Evolutionary conservation across 2,797 vertebrate genomes (phyloP), one percentile per base, ranked within the genome.

Genomic region (Thaleichthys pacificus): DNA sequence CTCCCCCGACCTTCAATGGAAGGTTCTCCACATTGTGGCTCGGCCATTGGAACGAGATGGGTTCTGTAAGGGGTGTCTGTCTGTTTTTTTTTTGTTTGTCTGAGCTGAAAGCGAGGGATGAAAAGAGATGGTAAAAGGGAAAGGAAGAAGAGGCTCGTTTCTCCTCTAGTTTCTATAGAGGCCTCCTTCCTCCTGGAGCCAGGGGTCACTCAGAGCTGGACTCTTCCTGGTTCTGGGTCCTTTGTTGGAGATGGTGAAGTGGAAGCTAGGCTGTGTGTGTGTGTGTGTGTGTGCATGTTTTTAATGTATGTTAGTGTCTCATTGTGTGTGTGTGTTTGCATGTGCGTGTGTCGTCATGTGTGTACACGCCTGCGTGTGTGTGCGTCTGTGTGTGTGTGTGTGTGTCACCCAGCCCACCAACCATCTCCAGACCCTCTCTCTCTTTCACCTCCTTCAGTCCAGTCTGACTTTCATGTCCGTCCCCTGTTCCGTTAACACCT

Each of bases 1-100:
- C 38, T 42, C 38, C 38, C 38, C 38, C 38, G 11, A 42, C 8
- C 38, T 66, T 85, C 74, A 85, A 75, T 84, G 81, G 80, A 73
- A 69, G 81, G 73, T 85, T 79, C 76, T 72, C 68, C 12, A 81
- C 77, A 87, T 91, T 90, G 90, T 78, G 80, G 80, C n/a, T 82
- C 64, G 26, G 51, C 78, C 83, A 88, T 77, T 87, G 88, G 89
- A 90, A 87, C 84, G 14, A 75, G 83, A 42, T 42, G 38, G 38
- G 38, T 42, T 42, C 75, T 77, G 82, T 80, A 84, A 89, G 87
- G 82, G 89, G 84, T 61, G 85, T 70, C 79, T 85, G 83, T 86
- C 80, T 8, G 17, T 81, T 83, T 58, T 11, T 11, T 42, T 42
- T 8, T 42, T 42, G n/a, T n/a, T n/a, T 42, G 38, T 42, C 8